phyloP scores from a whole-genome alignment of 2,797 vertebrate species.

The Hypotaenidia okinawae region DNA sequence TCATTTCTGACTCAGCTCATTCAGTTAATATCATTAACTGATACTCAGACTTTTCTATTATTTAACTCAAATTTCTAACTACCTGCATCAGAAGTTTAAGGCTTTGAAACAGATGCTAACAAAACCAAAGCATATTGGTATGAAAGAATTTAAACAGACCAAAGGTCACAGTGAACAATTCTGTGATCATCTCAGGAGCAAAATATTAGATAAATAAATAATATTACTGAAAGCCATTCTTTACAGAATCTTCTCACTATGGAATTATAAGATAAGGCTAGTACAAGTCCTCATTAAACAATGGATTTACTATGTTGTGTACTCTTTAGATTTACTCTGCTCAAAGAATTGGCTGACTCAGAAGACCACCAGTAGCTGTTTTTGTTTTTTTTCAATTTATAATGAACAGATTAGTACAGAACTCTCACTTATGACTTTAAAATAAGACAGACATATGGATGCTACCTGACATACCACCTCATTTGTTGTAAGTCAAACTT shows the following conservation, averaged over 20 bases:
- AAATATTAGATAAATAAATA: not conserved
- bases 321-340: not conserved
- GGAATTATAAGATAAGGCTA: not conserved
- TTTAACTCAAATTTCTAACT: not conserved
- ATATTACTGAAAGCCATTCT: not conserved
- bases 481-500: not conserved
- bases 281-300: not conserved
- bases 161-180: not conserved
- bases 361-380: not conserved
- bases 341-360: not conserved
- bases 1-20: not conserved
- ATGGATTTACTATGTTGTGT: not conserved
- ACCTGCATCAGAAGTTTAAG: not conserved
- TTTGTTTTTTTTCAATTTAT: not conserved
- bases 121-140: not conserved
- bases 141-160: not conserved
- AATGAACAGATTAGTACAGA: not conserved
- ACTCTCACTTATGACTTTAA: constrained; percentile 38
- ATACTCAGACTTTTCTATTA: not conserved
- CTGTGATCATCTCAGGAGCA: not conserved
- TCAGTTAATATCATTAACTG: too few species aligned
- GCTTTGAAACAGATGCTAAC: not conserved
- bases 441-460: not conserved
- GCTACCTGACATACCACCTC: not conserved
- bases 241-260: not conserved